A percentile compares a stretch with the other conserved stretches of the same genome.
Evolutionary conservation across 2,888 invertebrate species (phyloP).

Genomic region (Acanthacorydalis orientalis): DNA sequence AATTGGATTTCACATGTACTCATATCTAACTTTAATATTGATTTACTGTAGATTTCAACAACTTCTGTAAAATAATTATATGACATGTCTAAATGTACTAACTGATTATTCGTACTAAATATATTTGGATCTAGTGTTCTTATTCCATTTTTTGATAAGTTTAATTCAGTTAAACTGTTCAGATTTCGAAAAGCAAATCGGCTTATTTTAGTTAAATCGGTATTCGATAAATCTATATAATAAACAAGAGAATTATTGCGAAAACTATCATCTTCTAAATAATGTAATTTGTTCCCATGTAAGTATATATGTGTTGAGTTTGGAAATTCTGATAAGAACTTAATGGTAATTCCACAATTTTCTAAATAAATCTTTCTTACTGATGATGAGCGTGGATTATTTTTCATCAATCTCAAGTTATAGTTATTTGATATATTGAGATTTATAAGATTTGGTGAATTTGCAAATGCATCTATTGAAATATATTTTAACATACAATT

Average conservation of each 20-base stretch:
- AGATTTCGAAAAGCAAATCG: constrained; percentile 42
- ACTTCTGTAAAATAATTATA: constrained; percentile 44
- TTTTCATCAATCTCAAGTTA: constrained; percentile 28
- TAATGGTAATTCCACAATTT: constrained; percentile 39
- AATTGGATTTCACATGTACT: constrained; percentile 47
- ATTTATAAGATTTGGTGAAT: constrained; percentile 38
- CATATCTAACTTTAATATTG: constrained; percentile 38
- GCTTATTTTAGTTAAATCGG: constrained; percentile 42
- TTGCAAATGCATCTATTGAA: constrained; percentile 33
- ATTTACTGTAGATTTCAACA: constrained; percentile 37
- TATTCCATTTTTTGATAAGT: constrained; percentile 55
- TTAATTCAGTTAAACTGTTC: constrained; percentile 37
- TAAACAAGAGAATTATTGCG: constrained; percentile 39
- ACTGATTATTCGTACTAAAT: constrained; percentile 39
- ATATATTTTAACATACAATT: constrained; percentile 36
- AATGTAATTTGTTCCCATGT: constrained; percentile 44
- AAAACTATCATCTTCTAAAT: constrained; percentile 40
- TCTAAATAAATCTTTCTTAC: constrained; percentile 40
- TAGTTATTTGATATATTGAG: constrained; percentile 46
- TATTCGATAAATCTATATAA: constrained; percentile 45
- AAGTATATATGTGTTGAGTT: constrained; percentile 38
- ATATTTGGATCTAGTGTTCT: constrained; percentile 37
- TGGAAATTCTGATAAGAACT: constrained; percentile 44
- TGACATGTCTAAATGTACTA: constrained; percentile 44
- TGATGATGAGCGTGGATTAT: constrained; percentile 25